phyloP scores from a whole-genome alignment of 2,113 vertebrate genomes.

The Sminthopsis crassicaudata region DNA sequence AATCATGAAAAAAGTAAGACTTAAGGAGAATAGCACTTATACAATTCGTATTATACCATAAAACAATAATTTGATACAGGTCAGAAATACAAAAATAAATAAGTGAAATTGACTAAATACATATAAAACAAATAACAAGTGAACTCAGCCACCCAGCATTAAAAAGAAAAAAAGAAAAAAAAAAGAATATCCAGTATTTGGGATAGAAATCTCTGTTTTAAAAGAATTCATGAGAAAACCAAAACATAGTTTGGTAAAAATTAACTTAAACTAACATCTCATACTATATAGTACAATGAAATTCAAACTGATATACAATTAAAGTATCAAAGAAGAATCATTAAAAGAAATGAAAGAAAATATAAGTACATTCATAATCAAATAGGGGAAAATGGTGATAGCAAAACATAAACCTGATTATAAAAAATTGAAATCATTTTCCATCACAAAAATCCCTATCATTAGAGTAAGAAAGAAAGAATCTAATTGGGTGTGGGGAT shows the following conservation, averaged over 20 bases:
- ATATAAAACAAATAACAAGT: background rate
- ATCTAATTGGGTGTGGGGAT: background rate
- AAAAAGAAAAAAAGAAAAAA: background rate
- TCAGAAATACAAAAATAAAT: background rate
- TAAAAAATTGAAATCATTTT: background rate
- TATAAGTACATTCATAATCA: background rate
- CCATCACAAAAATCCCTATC: background rate
- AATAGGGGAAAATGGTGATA: background rate
- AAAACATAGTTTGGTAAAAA: background rate
- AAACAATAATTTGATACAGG: background rate
- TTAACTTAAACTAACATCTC: background rate
- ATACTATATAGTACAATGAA: background rate
- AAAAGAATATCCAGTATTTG: background rate
- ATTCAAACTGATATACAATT: background rate
- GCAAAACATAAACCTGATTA: background rate
- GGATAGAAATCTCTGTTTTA: background rate
- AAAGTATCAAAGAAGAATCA: background rate
- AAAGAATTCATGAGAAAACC: background rate
- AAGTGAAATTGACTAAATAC: background rate
- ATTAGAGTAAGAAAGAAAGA: background rate
- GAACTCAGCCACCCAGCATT: background rate
- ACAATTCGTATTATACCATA: background rate
- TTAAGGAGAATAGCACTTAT: background rate
- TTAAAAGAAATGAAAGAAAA: background rate
- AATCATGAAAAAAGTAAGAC: background rate